Conservation (phyloP, 2,888 invertebrate species). For the Nephrotoma appendiculata region DNA sequence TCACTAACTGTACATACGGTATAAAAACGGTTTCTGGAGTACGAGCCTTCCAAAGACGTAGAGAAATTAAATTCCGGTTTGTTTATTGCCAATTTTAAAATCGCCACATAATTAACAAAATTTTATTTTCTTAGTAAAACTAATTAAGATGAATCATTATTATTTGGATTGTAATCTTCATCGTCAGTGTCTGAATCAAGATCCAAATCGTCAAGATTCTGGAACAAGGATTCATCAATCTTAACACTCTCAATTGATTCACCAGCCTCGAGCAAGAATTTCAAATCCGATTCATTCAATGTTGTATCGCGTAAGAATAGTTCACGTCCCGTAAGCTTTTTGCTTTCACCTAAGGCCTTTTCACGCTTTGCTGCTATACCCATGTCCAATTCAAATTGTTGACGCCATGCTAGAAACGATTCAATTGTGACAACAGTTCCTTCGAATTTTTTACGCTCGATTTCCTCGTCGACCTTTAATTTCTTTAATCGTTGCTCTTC, state of each 20-base stretch:
- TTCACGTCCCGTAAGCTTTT: slow-evolving; percentile 84
- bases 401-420: slow-evolving; percentile 88
- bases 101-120: background rate
- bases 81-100: background rate
- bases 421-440: slow-evolving; percentile 93
- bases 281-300: slow-evolving; percentile 90
- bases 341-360: slow-evolving; percentile 53
- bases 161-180: slow-evolving; percentile 48
- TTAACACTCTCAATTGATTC: slow-evolving; percentile 46
- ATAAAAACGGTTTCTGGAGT: no score
- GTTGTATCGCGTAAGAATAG: slow-evolving; percentile 87
- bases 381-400: slow-evolving; percentile 81
- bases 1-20: no score
- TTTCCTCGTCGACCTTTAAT: slow-evolving; percentile 67
- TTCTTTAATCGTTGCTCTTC: slow-evolving; percentile 51
- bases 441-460: slow-evolving; percentile 88
- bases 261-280: slow-evolving; percentile 79
- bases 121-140: background rate
- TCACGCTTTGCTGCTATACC: slow-evolving; percentile 58
- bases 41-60: no score
- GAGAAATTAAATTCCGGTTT: background rate
- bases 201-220: slow-evolving; percentile 74
- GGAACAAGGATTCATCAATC: slow-evolving; percentile 86
- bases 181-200: slow-evolving; percentile 46
- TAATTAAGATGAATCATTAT: slow-evolving; percentile 14